Conservation (phyloP, 1,140 invertebrate genomes). For the Patella vulgata region DNA sequence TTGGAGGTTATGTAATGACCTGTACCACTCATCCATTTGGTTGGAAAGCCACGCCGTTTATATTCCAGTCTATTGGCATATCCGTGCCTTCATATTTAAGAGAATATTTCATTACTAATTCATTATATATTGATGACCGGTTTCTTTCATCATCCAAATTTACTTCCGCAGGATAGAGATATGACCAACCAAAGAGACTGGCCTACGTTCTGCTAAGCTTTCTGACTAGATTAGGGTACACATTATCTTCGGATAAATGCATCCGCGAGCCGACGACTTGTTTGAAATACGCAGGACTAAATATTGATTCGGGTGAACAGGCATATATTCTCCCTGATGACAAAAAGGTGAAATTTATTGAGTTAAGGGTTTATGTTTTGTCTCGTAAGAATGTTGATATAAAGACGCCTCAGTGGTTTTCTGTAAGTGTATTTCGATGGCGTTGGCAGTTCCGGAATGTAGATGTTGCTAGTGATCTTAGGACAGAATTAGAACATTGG, state of each 20-base stretch:
- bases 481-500: no score
- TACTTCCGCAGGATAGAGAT: no score
- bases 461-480: no score
- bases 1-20: conserved; percentile 19
- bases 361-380: conserved; percentile 19
- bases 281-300: conserved; percentile 20
- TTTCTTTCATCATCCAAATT: no score
- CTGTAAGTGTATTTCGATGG: conserved; percentile 27
- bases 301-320: conserved; percentile 20
- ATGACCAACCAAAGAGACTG: no score
- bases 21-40: conserved; percentile 32
- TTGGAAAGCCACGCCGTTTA: conserved; percentile 29
- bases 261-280: conserved; percentile 4
- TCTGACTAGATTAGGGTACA: no score
- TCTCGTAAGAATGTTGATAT: not conserved
- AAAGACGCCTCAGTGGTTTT: conserved; percentile 18
- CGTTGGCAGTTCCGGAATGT: conserved; percentile 12
- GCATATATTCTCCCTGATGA: conserved; percentile 23
- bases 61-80: conserved; percentile 24
- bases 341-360: conserved; percentile 20
- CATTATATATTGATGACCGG: conserved; percentile 31
- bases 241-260: conserved; percentile 3
- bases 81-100: conserved; percentile 26
- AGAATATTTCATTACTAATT: conserved; percentile 11
- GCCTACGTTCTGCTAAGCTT: no score